These are phyloP conservation scores for Lordiphosa andalusiaca DNA, from an alignment of 2,888 invertebrate species.

Conservation along the genomic window DNA sequence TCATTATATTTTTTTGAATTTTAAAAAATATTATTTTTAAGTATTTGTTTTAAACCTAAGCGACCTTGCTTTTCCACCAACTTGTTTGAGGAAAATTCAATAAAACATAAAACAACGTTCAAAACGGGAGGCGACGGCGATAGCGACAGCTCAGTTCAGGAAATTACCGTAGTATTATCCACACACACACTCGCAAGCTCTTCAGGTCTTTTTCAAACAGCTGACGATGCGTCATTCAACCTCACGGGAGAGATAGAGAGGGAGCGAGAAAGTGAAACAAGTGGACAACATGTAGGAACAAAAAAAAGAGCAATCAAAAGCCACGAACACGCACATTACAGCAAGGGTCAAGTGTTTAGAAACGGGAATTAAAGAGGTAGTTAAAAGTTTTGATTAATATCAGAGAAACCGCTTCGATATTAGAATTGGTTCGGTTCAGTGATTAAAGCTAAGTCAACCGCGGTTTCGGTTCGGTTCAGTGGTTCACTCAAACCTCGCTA, in stretches of 20 bases:
- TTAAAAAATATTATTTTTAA: not conserved
- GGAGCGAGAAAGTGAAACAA: conserved; percentile 34
- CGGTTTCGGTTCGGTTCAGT: too few relatives aligned
- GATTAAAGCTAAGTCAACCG: too few relatives aligned
- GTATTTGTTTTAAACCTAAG: conserved; percentile 8
- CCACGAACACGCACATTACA: conserved; percentile 20
- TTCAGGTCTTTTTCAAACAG: conserved; percentile 46
- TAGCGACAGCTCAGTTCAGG: conserved; percentile 25
- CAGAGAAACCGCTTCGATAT: too few relatives aligned
- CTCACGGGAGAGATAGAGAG: conserved; percentile 12
- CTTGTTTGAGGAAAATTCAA: conserved; percentile 62
- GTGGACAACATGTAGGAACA: conserved; percentile 17
- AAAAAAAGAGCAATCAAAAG: conserved; percentile 13
- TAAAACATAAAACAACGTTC: conserved; percentile 63
- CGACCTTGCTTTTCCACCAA: conserved; percentile 10
- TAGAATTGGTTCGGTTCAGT: too few relatives aligned
- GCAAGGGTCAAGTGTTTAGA: conserved; percentile 25
- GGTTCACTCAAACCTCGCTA: too few relatives aligned
- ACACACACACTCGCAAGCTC: conserved; percentile 18
- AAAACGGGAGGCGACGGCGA: conserved; percentile 2
- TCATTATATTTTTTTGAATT: not conserved
- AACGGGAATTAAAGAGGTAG: not conserved
- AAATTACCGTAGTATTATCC: conserved; percentile 49
- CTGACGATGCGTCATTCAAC: conserved; percentile 72
- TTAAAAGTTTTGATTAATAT: too few relatives aligned